Base-by-base conservation (phyloP, 37 sponge, comb jelly and placozoan species). In the Dysidea cf. avara region DNA sequence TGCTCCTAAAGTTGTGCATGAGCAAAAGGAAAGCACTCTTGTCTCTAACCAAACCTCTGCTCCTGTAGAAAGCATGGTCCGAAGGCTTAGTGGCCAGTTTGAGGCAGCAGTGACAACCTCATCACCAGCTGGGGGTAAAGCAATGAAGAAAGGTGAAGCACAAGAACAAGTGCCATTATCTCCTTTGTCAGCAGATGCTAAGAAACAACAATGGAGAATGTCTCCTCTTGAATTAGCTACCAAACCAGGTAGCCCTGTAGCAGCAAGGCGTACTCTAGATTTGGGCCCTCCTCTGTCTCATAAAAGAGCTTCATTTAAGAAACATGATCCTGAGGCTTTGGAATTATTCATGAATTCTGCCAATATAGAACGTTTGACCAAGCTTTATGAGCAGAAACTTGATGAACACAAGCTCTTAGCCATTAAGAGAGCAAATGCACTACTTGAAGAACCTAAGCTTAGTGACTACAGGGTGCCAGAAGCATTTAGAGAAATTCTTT, bases 301-400 rank as follows among this genome's bases (percentile, higher is more conserved):
- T 43, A 5, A 43, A 5, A 43, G 46, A 43, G 7, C 9, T 43
- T 43, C 46, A 43, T 43, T 43, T 12, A 43, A 12, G 46, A 43
- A 43, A 9, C 46, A 43, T 17, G 63, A 17, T 61, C 40, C 68
- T 22, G 48, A 68, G 18, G 22, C 46, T 5, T 46, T 39, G 25
- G 29, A 37, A 24, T 21, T 5, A 5, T 86, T 69, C 52, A 75
- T 86, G 76, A 74, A 74, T 56, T 74, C 69, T 14, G 80, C 81
- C 11, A 73, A 70, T 49, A 39, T 66, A 9, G 61, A 69, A 16
- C 79, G 80, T 57, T 63, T 86, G 47, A 75, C 59, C 25, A 51
- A 68, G 61, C 47, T 80, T 25, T 35, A 55, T 38, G 62, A 57
- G 36, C 32, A 69, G 1, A 39, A 74, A n/a, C 56, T 69, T 7